These are phyloP conservation scores for Argyresthia goedartella DNA, from an alignment of 2,888 invertebrate species.

Conservation along the genomic window DNA sequence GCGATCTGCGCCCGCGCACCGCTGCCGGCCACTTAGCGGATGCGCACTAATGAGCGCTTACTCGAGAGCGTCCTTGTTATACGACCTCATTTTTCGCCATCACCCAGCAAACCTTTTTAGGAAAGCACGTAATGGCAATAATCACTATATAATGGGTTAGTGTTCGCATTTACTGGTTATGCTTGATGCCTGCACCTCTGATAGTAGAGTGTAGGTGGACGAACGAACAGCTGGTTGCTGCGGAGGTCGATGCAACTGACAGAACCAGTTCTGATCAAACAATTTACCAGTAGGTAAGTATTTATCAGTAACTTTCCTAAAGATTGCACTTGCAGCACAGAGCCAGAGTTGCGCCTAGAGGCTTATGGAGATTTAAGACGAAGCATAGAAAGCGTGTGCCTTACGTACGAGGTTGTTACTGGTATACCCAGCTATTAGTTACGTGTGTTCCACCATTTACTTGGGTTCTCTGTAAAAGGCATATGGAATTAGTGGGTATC, in stretches of 20 bases:
- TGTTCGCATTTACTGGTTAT: background rate
- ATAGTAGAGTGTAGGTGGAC: background rate
- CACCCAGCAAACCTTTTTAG: background rate
- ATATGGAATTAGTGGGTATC: slow-evolving; percentile 48
- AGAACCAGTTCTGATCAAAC: background rate
- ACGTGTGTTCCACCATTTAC: background rate
- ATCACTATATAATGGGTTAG: background rate
- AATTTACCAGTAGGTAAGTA: no score
- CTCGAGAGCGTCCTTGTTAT: slow-evolving; percentile 17
- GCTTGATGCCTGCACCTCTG: background rate
- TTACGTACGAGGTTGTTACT: background rate
- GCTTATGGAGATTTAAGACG: background rate
- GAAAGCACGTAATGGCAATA: background rate
- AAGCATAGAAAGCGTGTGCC: background rate
- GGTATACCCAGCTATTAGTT: slow-evolving; percentile 1
- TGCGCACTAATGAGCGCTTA: slow-evolving; percentile 22
- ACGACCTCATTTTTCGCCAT: background rate
- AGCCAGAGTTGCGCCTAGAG: background rate
- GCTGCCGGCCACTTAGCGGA: slow-evolving; percentile 1
- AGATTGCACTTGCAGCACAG: background rate
- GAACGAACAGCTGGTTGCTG: background rate
- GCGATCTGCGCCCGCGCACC: slow-evolving; percentile 3
- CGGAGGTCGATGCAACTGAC: background rate
- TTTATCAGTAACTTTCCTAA: background rate
- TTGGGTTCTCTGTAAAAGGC: slow-evolving; percentile 37